Percentiles rank a stretch among this genome's conserved stretches.
phyloP scores from a whole-genome alignment of 1,140 invertebrate species.

The Ectropis grisescens region DNA sequence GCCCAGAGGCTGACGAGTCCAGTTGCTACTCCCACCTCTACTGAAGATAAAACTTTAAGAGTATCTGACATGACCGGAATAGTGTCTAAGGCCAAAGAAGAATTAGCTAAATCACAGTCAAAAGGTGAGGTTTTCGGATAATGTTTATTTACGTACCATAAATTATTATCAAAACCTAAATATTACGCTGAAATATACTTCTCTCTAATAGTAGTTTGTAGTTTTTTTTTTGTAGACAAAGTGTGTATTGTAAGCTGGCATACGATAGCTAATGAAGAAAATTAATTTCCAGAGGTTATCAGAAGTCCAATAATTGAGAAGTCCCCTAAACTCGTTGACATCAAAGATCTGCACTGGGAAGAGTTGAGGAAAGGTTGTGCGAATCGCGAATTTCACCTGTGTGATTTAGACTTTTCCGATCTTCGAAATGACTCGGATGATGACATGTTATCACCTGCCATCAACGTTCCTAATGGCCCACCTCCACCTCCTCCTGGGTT shows the following conservation, averaged over 20 bases:
- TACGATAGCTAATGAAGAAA: no score
- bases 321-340: constrained; percentile 74
- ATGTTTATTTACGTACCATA: no score
- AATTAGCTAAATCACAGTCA: constrained; percentile 85
- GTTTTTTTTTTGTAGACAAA: no score
- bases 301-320: constrained; percentile 77
- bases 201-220: no score
- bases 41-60: constrained; percentile 64
- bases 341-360: constrained; percentile 95
- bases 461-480: constrained; percentile 74
- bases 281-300: constrained; percentile 69
- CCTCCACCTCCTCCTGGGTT: constrained; percentile 78
- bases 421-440: constrained; percentile 85
- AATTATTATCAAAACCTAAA: no score
- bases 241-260: no score
- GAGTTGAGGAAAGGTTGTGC: constrained; percentile 83
- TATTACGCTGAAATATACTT: no score
- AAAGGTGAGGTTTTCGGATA: constrained; percentile 59
- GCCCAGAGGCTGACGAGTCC: constrained; percentile 83
- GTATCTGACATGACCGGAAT: constrained; percentile 90
- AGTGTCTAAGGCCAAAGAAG: constrained; percentile 94
- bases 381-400: constrained; percentile 88
- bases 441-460: constrained; percentile 73
- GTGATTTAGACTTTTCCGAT: constrained; percentile 97
- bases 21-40: constrained; percentile 58